Conservation (phyloP, 2,888 invertebrate species). For the Patella caerulea region DNA sequence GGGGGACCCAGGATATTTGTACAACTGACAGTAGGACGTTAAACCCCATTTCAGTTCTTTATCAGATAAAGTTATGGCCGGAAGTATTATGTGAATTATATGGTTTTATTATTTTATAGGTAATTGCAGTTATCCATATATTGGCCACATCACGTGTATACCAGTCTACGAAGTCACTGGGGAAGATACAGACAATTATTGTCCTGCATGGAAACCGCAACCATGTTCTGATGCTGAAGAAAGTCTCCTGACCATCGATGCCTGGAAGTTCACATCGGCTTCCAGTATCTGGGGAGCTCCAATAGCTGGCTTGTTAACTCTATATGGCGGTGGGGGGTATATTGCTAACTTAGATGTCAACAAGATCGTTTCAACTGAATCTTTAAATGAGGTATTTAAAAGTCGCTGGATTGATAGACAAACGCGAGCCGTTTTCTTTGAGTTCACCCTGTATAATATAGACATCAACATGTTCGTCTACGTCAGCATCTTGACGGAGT, state of each 20-base stretch:
- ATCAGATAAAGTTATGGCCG: neutral
- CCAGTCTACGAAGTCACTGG: slow-evolving; percentile 34
- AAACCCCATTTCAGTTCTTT: neutral
- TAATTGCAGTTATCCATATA: slow-evolving; percentile 33
- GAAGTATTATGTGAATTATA: neutral
- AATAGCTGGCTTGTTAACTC: slow-evolving; percentile 42
- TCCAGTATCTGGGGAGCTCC: slow-evolving; percentile 51
- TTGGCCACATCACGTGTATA: slow-evolving; percentile 34
- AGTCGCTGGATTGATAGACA: slow-evolving; percentile 57
- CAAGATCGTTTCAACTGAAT: slow-evolving; percentile 42
- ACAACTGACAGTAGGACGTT: no score
- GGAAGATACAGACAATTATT: slow-evolving; percentile 44
- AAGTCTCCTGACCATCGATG: slow-evolving; percentile 40
- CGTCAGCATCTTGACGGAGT: slow-evolving; percentile 57
- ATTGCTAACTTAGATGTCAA: slow-evolving; percentile 54
- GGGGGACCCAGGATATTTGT: no score
- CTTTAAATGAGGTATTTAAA: slow-evolving; percentile 43
- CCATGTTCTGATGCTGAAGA: slow-evolving; percentile 39
- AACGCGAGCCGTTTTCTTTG: slow-evolving; percentile 58
- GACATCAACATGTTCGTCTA: slow-evolving; percentile 60
- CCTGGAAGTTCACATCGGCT: slow-evolving; percentile 52
- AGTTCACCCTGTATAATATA: slow-evolving; percentile 59
- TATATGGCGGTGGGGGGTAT: slow-evolving; percentile 60
- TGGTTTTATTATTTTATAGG: slow-evolving; percentile 25
- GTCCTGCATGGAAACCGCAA: slow-evolving; percentile 40